Evolutionary conservation across 2,888 invertebrate genomes (phyloP), one percentile per base, ranked within the genome.

Genomic region (Minunthozetes semirufus): DNA sequence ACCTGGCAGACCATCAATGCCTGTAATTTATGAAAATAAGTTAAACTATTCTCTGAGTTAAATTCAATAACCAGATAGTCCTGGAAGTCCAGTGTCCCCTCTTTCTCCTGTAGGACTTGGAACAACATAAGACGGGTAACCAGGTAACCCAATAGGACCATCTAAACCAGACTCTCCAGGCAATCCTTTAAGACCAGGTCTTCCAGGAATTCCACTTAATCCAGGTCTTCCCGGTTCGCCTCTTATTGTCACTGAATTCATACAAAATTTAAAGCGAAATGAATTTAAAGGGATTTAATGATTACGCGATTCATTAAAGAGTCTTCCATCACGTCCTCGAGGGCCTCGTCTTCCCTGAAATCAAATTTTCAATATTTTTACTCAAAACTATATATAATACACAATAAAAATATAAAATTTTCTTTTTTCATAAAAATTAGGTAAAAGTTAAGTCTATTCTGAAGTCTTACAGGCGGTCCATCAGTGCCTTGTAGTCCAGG

Each of bases 261-360:
- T 13, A 61, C 5, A 25, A 27, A 42, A 66, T 17, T 19, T n/a
- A 13, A 27, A 59, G 22, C 13, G 15, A 59, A 25, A 27, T 17
- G 4, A 6, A 3, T 48, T 19, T 11, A 59, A 9, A 29, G 13
- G 17, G 9, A 9, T 27, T 13, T 3, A 11, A 33, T 70, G 1
- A 33, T 19, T 70, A 70, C 70, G 1, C 6, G 70, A 46, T 15
- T 48, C 22, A 48, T 70, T 70, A 22, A 70, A 48, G 1, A 42
- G 68, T 59, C 75, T 72, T 77, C 79, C 72, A 33, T 76, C 29
- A 15, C 27, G 29, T 17, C 86, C 86, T 29, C 80, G 84, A 82
- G 3, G 81, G 80, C 78, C 91, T 88, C 80, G 85, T 85, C 75
- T 84, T 38, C 88, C 88, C 27, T 82, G 22, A 48, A 48, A 50